These are phyloP conservation scores for Drosophila baimaii DNA, from an alignment of 1,140 invertebrate species.

Conservation along the genomic window DNA sequence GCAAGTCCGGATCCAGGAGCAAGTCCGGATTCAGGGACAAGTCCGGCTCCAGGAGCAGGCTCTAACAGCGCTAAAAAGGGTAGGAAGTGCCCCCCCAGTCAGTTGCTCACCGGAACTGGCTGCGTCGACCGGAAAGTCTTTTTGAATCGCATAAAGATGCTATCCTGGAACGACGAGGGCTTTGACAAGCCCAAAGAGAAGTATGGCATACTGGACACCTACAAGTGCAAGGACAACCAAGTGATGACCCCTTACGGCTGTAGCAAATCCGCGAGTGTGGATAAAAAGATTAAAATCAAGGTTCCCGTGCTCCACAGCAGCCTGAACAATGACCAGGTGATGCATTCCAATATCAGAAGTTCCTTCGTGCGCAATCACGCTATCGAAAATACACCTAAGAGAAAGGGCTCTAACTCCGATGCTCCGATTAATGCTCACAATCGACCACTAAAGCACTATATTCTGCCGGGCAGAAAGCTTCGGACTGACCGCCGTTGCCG, in stretches of 20 bases:
- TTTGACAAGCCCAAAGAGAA: conserved; percentile 6
- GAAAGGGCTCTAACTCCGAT: background rate
- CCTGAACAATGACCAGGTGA: conserved; percentile 5
- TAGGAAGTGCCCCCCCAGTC: conserved; percentile 14
- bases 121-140: conserved; percentile 29
- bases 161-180: conserved; percentile 26
- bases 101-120: conserved; percentile 34
- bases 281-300: background rate
- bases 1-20: background rate
- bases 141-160: conserved; percentile 1
- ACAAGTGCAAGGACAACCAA: conserved; percentile 13
- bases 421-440: conserved; percentile 20
- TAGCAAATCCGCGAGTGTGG: too few relatives aligned
- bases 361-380: background rate
- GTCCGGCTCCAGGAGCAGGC: background rate
- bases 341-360: background rate
- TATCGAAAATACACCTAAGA: background rate
- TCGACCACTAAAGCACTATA: conserved; percentile 10
- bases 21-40: too few relatives aligned
- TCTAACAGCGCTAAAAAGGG: background rate
- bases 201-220: background rate
- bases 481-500: conserved; percentile 23
- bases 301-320: conserved; percentile 5
- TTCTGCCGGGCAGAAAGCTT: conserved; percentile 39
- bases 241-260: conserved; percentile 38